These are phyloP conservation scores for Nicator chloris DNA, from an alignment of 2,113 vertebrate genomes.

Conservation along the genomic window DNA sequence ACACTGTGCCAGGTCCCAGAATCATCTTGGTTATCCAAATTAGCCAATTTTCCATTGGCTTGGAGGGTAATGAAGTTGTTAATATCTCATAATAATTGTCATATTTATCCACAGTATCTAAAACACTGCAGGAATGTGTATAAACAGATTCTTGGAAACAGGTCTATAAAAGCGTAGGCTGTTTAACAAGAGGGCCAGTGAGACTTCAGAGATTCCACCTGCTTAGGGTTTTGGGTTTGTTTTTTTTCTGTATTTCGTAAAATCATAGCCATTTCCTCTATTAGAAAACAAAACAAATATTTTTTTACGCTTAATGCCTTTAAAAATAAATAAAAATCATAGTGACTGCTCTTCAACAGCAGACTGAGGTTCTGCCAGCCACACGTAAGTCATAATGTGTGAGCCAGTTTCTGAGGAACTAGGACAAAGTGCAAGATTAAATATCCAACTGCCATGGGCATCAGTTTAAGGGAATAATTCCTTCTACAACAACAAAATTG, in stretches of 20 bases:
- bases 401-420: background rate
- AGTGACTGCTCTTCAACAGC: background rate
- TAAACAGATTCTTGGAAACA: background rate
- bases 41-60: background rate
- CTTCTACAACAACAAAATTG: background rate
- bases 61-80: background rate
- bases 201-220: background rate
- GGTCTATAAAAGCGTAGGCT: background rate
- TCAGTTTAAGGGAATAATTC: background rate
- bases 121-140: background rate
- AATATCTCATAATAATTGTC: background rate
- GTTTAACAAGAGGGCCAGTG: background rate
- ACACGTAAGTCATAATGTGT: background rate
- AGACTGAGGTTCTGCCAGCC: background rate
- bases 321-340: background rate
- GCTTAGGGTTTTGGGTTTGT: background rate
- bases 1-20: background rate
- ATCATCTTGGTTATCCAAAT: background rate
- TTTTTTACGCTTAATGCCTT: background rate
- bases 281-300: background rate
- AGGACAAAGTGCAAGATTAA: background rate
- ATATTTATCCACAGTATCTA: background rate
- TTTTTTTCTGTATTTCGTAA: background rate
- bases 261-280: background rate
- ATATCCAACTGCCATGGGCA: background rate